phyloP scores from a whole-genome alignment of 1,140 invertebrate genomes.

The Lepidurus arcticus region DNA sequence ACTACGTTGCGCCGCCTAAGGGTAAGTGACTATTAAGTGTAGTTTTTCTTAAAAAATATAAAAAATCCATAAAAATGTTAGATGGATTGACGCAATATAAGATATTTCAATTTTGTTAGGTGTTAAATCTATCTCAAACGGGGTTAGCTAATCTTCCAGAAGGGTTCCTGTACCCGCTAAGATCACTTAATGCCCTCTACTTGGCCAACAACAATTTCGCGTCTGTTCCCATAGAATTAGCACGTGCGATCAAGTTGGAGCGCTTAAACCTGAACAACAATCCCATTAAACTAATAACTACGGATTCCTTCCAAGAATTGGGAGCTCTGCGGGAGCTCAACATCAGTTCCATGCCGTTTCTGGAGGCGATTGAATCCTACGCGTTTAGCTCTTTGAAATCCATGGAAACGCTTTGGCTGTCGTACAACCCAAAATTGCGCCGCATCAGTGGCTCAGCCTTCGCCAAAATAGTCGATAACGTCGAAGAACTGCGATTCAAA shows the following conservation, averaged over 20 bases:
- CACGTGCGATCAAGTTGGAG: constrained; percentile 53
- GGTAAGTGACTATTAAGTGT: constrained; percentile 44
- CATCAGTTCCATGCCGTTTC: background rate
- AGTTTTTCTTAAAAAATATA: background rate
- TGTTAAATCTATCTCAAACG: constrained; percentile 61
- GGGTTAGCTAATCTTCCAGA: constrained; percentile 54
- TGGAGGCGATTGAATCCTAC: background rate
- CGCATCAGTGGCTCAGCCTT: constrained; percentile 21
- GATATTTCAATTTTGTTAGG: constrained; percentile 44
- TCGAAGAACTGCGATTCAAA: constrained; percentile 5
- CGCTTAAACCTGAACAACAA: constrained; percentile 61
- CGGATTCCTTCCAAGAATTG: constrained; percentile 26
- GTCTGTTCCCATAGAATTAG: constrained; percentile 52
- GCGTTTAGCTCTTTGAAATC: background rate
- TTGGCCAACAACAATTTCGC: constrained; percentile 61
- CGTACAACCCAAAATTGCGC: constrained; percentile 9
- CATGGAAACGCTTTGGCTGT: constrained; percentile 17
- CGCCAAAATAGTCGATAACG: background rate
- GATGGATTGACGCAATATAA: background rate
- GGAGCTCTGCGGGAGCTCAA: constrained; percentile 20
- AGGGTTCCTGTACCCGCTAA: constrained; percentile 58
- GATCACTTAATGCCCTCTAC: constrained; percentile 56
- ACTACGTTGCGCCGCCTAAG: constrained; percentile 57
- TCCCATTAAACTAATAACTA: constrained; percentile 41
- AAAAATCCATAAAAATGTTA: no score